Conservation (phyloP, 2,797 vertebrate genomes). For the Xenops minutus region DNA sequence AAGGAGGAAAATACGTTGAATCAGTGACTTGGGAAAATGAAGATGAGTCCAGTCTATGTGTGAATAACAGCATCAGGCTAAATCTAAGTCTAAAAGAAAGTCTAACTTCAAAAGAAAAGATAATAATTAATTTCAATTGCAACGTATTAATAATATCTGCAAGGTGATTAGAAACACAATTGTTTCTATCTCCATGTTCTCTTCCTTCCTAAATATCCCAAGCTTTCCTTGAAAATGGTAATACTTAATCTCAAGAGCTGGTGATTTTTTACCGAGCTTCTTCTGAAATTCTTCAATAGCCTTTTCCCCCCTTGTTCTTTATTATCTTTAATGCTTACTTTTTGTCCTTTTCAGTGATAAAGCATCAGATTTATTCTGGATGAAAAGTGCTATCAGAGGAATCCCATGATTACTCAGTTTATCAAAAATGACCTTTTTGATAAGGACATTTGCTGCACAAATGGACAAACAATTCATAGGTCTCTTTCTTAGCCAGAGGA, state of each 20-base stretch:
- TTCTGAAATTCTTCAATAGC: neutral
- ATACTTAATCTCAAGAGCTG: neutral
- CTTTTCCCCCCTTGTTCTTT: neutral
- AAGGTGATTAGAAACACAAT: neutral
- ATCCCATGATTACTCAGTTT: neutral
- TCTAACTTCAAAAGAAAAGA: neutral
- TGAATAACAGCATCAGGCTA: neutral
- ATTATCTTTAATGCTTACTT: neutral
- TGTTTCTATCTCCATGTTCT: neutral
- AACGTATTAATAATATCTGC: neutral
- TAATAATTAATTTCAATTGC: neutral
- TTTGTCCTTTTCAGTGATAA: neutral
- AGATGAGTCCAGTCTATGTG: accelerated
- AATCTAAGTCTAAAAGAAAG: neutral
- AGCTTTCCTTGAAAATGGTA: neutral
- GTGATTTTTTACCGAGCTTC: neutral
- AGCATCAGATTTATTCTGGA: neutral
- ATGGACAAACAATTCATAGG: neutral
- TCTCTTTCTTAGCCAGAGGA: neutral
- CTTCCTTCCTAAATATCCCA: neutral
- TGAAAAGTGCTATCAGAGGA: neutral
- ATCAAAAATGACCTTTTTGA: neutral
- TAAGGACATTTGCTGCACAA: neutral
- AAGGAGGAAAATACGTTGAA: neutral
- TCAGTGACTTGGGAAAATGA: neutral